Evolutionary conservation across 2,113 vertebrate species (phyloP).

Genomic region (Corynorhinus townsendii): DNA sequence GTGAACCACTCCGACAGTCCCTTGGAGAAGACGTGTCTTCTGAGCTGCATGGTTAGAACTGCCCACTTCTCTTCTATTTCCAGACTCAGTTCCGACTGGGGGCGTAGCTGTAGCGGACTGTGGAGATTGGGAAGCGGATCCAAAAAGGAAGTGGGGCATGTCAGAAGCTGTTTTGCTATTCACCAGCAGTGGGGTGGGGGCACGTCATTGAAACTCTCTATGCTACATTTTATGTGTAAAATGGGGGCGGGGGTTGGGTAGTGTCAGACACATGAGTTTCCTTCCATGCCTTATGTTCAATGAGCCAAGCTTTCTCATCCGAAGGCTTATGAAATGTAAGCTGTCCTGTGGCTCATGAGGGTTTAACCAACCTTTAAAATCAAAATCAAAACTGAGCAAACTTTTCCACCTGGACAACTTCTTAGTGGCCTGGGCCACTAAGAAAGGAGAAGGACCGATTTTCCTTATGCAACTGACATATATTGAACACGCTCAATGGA

Average conservation of each 20-base stretch:
- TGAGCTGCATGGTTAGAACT: slow-evolving; percentile 51
- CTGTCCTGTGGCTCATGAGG: not conserved
- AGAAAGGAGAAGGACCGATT: not conserved
- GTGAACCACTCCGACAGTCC: slow-evolving; percentile 40
- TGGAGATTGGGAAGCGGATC: not conserved
- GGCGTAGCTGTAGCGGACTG: not conserved
- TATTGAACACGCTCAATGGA: not conserved
- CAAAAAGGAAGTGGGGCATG: not conserved
- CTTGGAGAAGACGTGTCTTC: slow-evolving; percentile 6
- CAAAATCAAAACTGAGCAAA: not conserved
- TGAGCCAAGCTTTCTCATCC: not conserved
- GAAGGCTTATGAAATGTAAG: not conserved
- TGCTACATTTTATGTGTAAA: not conserved
- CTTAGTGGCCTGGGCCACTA: not conserved
- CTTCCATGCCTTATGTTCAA: not conserved
- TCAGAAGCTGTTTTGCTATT: not conserved
- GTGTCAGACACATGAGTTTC: not conserved
- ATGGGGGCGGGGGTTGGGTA: not conserved
- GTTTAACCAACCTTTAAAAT: not conserved
- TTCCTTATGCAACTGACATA: not conserved
- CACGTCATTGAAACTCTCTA: not conserved
- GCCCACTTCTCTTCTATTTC: slow-evolving; percentile 54
- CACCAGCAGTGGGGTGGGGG: not conserved
- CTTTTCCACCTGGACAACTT: not conserved
- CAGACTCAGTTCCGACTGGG: slow-evolving; percentile 18